Base-by-base conservation (phyloP, 2,888 invertebrate species). In the Agonum fuliginosum region DNA sequence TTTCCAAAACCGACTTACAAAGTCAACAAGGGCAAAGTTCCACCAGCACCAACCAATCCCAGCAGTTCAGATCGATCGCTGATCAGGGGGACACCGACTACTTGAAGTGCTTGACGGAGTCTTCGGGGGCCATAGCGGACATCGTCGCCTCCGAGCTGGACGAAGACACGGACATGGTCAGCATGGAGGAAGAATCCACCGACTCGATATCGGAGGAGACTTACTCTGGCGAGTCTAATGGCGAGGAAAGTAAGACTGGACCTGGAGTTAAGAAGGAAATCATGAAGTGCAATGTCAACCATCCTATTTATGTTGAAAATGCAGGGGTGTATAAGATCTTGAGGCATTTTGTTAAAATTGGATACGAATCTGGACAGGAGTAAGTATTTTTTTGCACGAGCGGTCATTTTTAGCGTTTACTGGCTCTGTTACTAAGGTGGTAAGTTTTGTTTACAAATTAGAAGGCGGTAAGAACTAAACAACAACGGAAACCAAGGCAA, bases 111-210 rank as follows among this genome's bases (percentile, higher is more conserved):
- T 30, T 27, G 14, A 20, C 30, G 58, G 19, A 62, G 17, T 30
- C 27, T 8, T 12, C 70, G 1, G n/a, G 17, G 17, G 3, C 5
- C 1, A 27, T 70, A n/a, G 17, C 24, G 4, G 27, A 48, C 10
- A 41, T 70, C 14, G 43, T 70, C n/a, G 34, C 12, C 22, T 70
- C 70, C 4, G 54, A 72, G 17, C n/a, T 72, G 3, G 37, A 72
- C 2, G 67, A 67, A 5, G 62, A 1, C 17, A 14, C 22, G 4
- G 24, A 24, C 4, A n/a, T 3, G n/a, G 54, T 24, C 0, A 43
- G 17, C 12, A 14, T 17, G 8, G 3, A 43, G 17, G 58, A 62
- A 14, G 58, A 62, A 34, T 17, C 58, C 4, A 27, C 4, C 17
- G 6, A 8, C 1, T 30, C 30, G 10, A 8, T 14, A 17, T 19